Base-by-base conservation (phyloP, 2,888 invertebrate species). In the Pycnomerus fuliginosus region DNA sequence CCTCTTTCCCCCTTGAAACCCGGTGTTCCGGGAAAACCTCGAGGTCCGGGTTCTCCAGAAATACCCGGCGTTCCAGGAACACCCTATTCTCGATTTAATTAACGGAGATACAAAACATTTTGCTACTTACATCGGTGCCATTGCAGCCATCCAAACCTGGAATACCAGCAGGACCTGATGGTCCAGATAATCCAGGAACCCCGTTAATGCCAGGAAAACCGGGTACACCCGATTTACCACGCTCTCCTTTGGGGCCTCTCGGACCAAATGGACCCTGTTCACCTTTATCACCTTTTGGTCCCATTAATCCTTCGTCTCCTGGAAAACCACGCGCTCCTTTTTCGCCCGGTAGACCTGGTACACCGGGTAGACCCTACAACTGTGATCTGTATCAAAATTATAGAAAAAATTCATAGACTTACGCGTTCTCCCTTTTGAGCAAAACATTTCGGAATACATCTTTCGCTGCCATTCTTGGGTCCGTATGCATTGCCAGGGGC, bases 61-160 rank as follows among this genome's bases (percentile, higher is more conserved):
- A 74, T 66, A 33, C 95, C 95, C 30, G 74, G 69, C 15, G 75
- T 52, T 45, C 95, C 96, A 24, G 85, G 79, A 27, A 79, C 73
- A 53, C 95, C 95, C 86, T 86, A 57, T 3, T 35, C 25, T n/a
- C n/a, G n/a, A 25, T 25, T 25, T 25, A 8, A 4, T 25, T 25
- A 10, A 25, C 3, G 5, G 11, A 22, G 2, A 37, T 16, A 37
- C 37, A 39, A 22, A 8, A 27, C 43, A 12, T 25, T 23, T 16
- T 2, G 5, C 8, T 5, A 76, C 82, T 79, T 78, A 91, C 92
- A 71, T 93, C 93, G 37, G 93, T 91, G 63, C 97, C 97, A 65
- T 97, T 96, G 67, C 97, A 98, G 5, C 97, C 98, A 67, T 97
- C 95, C 60, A 87, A 36, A 75, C 97, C 97, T 24, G 89, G 84